Conservation (phyloP, 2,888 invertebrate species). For the Theretra japonica region DNA sequence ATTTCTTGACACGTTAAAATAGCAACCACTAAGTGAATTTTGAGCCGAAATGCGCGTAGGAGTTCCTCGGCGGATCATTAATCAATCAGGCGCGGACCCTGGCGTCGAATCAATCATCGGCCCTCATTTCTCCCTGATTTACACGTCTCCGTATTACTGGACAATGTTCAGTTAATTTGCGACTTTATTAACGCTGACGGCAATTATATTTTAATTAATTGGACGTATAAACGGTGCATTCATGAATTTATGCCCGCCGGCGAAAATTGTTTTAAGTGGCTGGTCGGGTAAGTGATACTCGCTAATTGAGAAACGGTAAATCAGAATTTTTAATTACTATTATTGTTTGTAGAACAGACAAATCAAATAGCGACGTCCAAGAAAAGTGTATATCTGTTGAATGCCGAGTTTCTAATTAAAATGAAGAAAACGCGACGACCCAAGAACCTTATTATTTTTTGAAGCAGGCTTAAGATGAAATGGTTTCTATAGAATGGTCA, state of each 20-base stretch:
- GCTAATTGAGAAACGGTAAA: background rate
- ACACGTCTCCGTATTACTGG: slow-evolving; percentile 28
- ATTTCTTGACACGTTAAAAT: slow-evolving; percentile 4
- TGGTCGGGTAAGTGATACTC: background rate
- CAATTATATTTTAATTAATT: slow-evolving; percentile 38
- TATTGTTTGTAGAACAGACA: too few relatives aligned
- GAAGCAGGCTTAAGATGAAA: too few relatives aligned
- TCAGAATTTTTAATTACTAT: too few relatives aligned
- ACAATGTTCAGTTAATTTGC: slow-evolving; percentile 17
- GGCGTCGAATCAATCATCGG: slow-evolving; percentile 50
- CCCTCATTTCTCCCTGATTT: slow-evolving; percentile 40
- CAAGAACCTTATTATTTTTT: too few relatives aligned
- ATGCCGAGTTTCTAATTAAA: too few relatives aligned
- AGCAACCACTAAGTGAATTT: slow-evolving; percentile 50
- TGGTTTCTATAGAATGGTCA: too few relatives aligned
- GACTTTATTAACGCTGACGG: slow-evolving; percentile 27
- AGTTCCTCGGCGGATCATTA: slow-evolving; percentile 52
- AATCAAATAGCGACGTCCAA: too few relatives aligned
- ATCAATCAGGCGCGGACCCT: slow-evolving; percentile 48
- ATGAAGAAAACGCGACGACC: too few relatives aligned
- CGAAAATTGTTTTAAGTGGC: background rate
- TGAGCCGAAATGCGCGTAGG: slow-evolving; percentile 50
- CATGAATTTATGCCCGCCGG: background rate
- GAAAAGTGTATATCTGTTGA: too few relatives aligned
- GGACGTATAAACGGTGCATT: background rate